phyloP scores from a whole-genome alignment of 1,140 invertebrate species.

The Lysiphlebus fabarum region DNA sequence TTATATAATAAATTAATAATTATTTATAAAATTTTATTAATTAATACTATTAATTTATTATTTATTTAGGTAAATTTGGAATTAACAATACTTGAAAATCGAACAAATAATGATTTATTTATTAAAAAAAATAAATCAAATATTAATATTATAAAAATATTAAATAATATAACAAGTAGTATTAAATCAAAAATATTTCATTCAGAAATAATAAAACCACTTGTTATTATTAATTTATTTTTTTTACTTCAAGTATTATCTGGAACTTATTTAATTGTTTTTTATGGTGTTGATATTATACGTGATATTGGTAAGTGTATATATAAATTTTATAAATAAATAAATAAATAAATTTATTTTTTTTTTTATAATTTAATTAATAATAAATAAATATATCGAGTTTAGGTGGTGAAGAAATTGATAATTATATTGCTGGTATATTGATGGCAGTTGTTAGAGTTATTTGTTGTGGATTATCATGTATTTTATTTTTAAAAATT shows the following conservation, averaged over 20 bases:
- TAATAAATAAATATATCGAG: slow-evolving; percentile 26
- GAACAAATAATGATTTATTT: slow-evolving; percentile 25
- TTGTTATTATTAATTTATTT: slow-evolving; percentile 69
- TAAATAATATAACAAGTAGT: slow-evolving; percentile 28
- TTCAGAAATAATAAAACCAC: slow-evolving; percentile 65
- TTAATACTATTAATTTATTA: slow-evolving; percentile 2
- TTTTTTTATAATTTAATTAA: slow-evolving; percentile 4
- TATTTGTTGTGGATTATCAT: slow-evolving; percentile 62
- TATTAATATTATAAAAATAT: slow-evolving; percentile 24
- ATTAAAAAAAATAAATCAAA: slow-evolving; percentile 25
- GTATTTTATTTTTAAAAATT: slow-evolving; percentile 60
- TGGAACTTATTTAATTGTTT: slow-evolving; percentile 71
- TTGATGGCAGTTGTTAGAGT: slow-evolving; percentile 64
- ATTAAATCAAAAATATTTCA: slow-evolving; percentile 47
- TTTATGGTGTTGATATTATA: slow-evolving; percentile 71
- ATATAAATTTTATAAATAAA: too few relatives aligned
- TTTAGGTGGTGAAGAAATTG: slow-evolving; percentile 30
- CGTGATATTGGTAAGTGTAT: slow-evolving; percentile 52
- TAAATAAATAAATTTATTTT: slow-evolving; percentile 12
- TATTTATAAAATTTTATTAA: neutral
- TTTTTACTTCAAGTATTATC: slow-evolving; percentile 68
- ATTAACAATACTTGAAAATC: slow-evolving; percentile 32
- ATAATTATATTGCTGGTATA: slow-evolving; percentile 61
- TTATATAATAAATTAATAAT: too few relatives aligned
- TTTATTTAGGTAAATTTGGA: slow-evolving; percentile 35